Conservation (phyloP, 2,888 invertebrate species). For the Tyria jacobaeae region DNA sequence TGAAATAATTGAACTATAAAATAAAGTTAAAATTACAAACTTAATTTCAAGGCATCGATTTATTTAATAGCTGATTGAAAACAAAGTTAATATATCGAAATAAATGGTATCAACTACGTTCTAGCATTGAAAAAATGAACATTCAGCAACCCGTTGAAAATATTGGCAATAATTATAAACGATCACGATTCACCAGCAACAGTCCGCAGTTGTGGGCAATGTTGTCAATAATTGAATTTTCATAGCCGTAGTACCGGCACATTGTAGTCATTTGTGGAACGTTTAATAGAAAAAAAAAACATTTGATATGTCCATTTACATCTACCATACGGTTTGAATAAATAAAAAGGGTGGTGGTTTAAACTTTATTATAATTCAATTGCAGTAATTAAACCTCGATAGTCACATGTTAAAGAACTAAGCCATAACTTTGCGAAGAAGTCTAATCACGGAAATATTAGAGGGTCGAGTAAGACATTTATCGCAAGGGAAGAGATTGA, state of each 20-base stretch:
- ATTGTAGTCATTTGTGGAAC: background rate
- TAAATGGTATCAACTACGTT: background rate
- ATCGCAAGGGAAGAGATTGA: background rate
- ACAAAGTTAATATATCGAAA: background rate
- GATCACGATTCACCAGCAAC: background rate
- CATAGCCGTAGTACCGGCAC: background rate
- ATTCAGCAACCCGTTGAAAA: constrained; percentile 34
- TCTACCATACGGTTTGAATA: no score
- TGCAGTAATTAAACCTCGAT: background rate
- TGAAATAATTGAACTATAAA: no score
- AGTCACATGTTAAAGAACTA: background rate
- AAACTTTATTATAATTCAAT: no score
- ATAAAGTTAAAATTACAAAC: no score
- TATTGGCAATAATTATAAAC: constrained; percentile 4
- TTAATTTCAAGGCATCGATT: no score
- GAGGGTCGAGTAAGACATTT: background rate
- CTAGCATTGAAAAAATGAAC: background rate
- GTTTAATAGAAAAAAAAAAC: background rate
- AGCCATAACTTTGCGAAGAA: background rate
- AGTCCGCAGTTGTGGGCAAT: background rate
- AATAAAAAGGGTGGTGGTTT: no score
- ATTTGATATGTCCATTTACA: background rate
- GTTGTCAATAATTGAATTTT: constrained; percentile 5
- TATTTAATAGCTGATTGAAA: background rate
- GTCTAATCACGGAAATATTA: background rate